A percentile compares a stretch with the other conserved stretches of the same genome.
phyloP scores from a whole-genome alignment of 2,113 vertebrate genomes.

The Dunckerocampus dactyliophorus region DNA sequence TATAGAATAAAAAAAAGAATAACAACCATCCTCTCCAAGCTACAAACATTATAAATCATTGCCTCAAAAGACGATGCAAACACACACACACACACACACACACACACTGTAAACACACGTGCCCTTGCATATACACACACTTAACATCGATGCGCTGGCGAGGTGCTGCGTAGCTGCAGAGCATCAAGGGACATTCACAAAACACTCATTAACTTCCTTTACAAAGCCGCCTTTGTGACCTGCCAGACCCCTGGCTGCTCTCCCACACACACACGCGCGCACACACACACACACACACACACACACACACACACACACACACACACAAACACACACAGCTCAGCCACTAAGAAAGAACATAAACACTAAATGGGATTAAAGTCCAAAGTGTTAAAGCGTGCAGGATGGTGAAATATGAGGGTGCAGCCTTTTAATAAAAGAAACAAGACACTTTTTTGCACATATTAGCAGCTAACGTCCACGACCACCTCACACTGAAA shows the following conservation, averaged over 20 bases:
- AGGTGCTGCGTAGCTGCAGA: slow-evolving; percentile 64
- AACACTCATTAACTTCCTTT: slow-evolving; percentile 70
- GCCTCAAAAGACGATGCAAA: slow-evolving; percentile 63
- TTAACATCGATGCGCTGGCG: slow-evolving; percentile 55
- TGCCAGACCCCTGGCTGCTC: slow-evolving; percentile 52
- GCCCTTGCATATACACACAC: slow-evolving; percentile 26
- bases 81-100: slow-evolving; percentile 23
- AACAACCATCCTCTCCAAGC: slow-evolving; percentile 27
- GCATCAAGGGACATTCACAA: slow-evolving; percentile 68
- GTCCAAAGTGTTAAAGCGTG: slow-evolving; percentile 37
- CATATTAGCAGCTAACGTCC: slow-evolving; percentile 13
- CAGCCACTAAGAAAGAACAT: slow-evolving; percentile 43
- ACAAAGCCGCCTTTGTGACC: slow-evolving; percentile 75
- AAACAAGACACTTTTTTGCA: slow-evolving; percentile 33
- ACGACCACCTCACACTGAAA: not conserved
- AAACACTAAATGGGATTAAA: slow-evolving; percentile 61
- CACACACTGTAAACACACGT: slow-evolving; percentile 33
- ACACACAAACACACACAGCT: slow-evolving; percentile 17
- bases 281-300: slow-evolving; percentile 33
- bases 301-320: slow-evolving; percentile 19
- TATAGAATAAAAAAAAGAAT: slow-evolving; percentile 23
- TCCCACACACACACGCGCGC: slow-evolving; percentile 24
- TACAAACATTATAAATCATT: slow-evolving; percentile 73
- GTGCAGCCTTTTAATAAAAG: slow-evolving; percentile 26
- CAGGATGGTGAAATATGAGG: slow-evolving; percentile 21